Conservation (phyloP, 1,140 invertebrate species). For the Luehdorfia chinensis region DNA sequence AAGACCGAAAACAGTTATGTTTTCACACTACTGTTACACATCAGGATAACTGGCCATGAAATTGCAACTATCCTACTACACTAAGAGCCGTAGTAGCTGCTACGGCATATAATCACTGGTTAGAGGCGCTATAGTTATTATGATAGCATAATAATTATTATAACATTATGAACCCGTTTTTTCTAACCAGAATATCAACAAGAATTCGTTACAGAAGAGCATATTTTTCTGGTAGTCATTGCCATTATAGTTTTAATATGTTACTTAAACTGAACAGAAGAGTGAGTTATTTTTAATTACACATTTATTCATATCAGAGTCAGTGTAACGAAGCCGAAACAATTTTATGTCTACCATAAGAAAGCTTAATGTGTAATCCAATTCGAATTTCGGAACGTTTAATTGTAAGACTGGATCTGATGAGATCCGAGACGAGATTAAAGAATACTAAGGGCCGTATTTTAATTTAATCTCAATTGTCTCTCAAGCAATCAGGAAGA, state of each 20-base stretch:
- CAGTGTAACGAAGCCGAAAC: conserved; percentile 44
- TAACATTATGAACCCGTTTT: too few relatives aligned
- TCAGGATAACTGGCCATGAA: too few relatives aligned
- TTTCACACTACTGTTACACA: too few relatives aligned
- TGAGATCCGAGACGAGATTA: conserved; percentile 39
- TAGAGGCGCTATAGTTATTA: too few relatives aligned
- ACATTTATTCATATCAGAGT: conserved; percentile 35
- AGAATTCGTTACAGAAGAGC: too few relatives aligned
- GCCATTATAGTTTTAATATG: not conserved
- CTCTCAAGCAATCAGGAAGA: conserved; percentile 35
- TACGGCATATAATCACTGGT: too few relatives aligned
- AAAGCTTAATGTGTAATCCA: conserved; percentile 47
- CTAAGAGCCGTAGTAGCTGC: too few relatives aligned
- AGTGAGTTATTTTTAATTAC: conserved; percentile 49
- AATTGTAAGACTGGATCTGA: conserved; percentile 35
- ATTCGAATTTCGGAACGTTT: conserved; percentile 46
- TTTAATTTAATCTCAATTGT: conserved; percentile 43
- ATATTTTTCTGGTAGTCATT: too few relatives aligned
- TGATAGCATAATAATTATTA: too few relatives aligned
- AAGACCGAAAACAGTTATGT: too few relatives aligned
- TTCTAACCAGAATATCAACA: too few relatives aligned
- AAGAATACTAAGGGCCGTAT: conserved; percentile 40
- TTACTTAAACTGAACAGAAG: conserved; percentile 12
- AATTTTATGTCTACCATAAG: conserved; percentile 46
- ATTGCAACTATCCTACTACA: too few relatives aligned